Conservation (phyloP, 2,888 invertebrate genomes). For the Epirrita christyi region DNA sequence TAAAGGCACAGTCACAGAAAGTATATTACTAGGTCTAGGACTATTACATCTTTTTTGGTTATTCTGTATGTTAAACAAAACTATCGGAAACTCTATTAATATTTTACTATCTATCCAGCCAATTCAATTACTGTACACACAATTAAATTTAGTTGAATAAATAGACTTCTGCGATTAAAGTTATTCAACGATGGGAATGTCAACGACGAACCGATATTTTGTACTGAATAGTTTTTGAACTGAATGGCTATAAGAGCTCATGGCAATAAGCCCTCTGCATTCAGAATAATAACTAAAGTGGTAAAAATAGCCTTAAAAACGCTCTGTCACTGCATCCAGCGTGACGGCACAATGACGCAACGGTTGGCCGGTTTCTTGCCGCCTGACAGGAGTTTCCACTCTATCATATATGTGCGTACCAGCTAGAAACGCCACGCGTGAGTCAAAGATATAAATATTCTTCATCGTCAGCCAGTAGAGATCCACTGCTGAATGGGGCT, state of each 20-base stretch:
- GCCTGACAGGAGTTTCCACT: background rate
- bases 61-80: background rate
- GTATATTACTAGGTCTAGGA: too few relatives aligned
- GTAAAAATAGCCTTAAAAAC: background rate
- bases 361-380: background rate
- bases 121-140: conserved; percentile 36
- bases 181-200: conserved; percentile 45
- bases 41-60: too few relatives aligned
- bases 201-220: too few relatives aligned
- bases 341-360: background rate
- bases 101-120: conserved; percentile 2
- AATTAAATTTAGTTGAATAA: conserved; percentile 42
- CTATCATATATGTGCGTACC: background rate
- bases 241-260: too few relatives aligned
- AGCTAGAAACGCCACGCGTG: too few relatives aligned
- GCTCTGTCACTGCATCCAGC: background rate
- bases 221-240: too few relatives aligned
- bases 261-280: too few relatives aligned
- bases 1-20: too few relatives aligned
- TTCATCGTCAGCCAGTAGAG: too few relatives aligned
- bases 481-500: too few relatives aligned
- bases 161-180: conserved; percentile 42
- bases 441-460: too few relatives aligned
- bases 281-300: too few relatives aligned
- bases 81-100: background rate